Evolutionary conservation across 2,888 invertebrate genomes (phyloP), one percentile per base, ranked within the genome.

Genomic region (Cacoxenus indagator): DNA sequence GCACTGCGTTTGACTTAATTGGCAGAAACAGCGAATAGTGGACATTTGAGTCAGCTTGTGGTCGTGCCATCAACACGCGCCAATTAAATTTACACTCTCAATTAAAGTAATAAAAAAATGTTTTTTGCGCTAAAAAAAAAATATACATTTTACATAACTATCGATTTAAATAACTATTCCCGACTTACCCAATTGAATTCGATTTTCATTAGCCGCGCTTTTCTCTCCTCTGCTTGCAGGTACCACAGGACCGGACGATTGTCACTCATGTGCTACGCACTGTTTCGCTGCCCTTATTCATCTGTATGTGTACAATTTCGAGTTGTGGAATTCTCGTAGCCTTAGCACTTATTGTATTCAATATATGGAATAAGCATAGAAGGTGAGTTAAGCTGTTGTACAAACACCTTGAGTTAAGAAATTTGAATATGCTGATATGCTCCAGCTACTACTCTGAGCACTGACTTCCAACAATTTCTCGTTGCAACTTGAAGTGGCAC

Each of bases 231-330:
- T 64, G 24, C 29, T 73, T 94, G 6, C 94, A 96, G 90, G 94
- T 96, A 73, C 98, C 98, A 26, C 97, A 96, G 82, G 98, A 98
- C 88, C 91, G 97, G 71, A 98, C 98, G 11, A 95, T 97, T 85
- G 94, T 98, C 62, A 92, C 94, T 78, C 92, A 92, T 78, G 94
- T 95, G 64, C 89, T 98, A 64, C 91, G 97, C 70, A 96, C 95
- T 6, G 95, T 98, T 14, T 96, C 97, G 0, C 89, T 96, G 78
- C 94, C 96, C 65, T 90, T 99, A 71, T 98, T 98, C 87, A 93
- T 97, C 72, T 95, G 96, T 84, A 97, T 99, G 95, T 94, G 96
- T 83, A 92, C 94, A 17, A 92, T 98, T 76, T 96, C 98, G 70
- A 91, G 94, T 75, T 91, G 96, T 68, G 99, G 98, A 37, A 95